phyloP scores from a whole-genome alignment of 2,888 invertebrate genomes.

The Hypomecis punctinalis region DNA sequence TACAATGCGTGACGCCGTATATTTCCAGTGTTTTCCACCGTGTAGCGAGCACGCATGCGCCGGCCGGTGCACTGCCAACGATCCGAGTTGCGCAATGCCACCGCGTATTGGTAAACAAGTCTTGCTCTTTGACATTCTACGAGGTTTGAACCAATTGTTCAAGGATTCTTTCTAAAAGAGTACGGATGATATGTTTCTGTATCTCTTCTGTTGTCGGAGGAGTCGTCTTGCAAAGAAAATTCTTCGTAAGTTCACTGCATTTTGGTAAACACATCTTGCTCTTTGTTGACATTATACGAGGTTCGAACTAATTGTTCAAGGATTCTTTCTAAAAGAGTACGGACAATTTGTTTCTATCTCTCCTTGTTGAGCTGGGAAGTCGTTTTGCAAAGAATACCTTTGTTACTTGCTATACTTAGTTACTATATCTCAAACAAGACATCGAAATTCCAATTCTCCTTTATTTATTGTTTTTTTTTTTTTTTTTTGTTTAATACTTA shows the following conservation, averaged over 20 bases:
- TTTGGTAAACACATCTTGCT: conserved; percentile 52
- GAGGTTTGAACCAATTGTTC: conserved; percentile 16
- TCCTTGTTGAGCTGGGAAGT: neutral
- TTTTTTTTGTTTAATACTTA: too few relatives aligned
- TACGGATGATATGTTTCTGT: neutral
- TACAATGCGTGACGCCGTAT: conserved; percentile 15
- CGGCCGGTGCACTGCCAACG: conserved; percentile 45
- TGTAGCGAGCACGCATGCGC: conserved; percentile 35
- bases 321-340: neutral
- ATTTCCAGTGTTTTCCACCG: conserved; percentile 24
- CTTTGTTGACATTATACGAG: conserved; percentile 34
- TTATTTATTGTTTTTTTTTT: too few relatives aligned
- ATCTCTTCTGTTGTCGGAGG: neutral
- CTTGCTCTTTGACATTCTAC: conserved; percentile 37
- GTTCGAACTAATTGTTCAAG: conserved; percentile 14
- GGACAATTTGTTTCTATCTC: neutral
- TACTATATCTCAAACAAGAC: too few relatives aligned
- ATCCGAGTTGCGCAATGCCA: conserved; percentile 52
- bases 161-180: neutral
- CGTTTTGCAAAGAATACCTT: too few relatives aligned
- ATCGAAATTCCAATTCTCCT: too few relatives aligned
- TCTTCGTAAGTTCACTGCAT: conserved; percentile 46
- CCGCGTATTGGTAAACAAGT: conserved; percentile 52
- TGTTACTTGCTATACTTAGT: too few relatives aligned
- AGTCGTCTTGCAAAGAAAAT: too few relatives aligned